These are phyloP conservation scores for Anableps anableps DNA, from an alignment of 2,797 vertebrate species.

Conservation along the genomic window DNA sequence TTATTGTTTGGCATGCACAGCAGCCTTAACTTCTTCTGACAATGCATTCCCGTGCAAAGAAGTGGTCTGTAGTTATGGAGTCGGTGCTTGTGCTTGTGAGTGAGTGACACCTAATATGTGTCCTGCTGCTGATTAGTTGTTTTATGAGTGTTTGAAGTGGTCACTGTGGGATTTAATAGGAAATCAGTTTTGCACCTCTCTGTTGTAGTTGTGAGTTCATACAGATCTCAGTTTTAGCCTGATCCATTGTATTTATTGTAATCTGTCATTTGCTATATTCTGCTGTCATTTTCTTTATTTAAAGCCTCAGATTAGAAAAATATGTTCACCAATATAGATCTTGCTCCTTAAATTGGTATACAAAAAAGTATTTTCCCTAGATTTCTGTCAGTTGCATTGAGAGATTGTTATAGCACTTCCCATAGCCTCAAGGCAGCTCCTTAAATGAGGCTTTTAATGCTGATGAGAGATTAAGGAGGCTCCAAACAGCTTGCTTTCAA, in stretches of 20 bases:
- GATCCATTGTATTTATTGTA: constrained; percentile 9
- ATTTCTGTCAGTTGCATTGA: constrained; percentile 27
- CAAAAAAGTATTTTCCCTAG: constrained; percentile 1
- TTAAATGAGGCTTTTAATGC: constrained; percentile 52
- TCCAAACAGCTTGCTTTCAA: constrained; percentile 45
- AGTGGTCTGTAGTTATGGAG: constrained; percentile 13
- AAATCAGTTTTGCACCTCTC: background rate
- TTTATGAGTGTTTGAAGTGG: constrained; percentile 38
- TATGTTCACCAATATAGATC: background rate
- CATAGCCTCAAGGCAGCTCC: constrained; percentile 24
- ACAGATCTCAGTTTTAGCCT: constrained; percentile 10
- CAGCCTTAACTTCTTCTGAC: constrained; percentile 51
- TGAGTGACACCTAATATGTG: constrained; percentile 35
- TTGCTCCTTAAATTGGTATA: constrained; percentile 6
- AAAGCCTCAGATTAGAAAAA: background rate
- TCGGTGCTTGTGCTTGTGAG: background rate
- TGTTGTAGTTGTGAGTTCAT: constrained; percentile 1
- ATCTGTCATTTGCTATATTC: constrained; percentile 6
- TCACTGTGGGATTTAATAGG: constrained; percentile 14
- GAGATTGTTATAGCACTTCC: constrained; percentile 35
- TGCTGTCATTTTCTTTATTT: background rate
- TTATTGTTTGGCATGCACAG: constrained; percentile 26
- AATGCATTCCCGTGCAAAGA: constrained; percentile 4
- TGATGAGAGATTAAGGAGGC: constrained; percentile 62
- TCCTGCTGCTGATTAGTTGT: constrained; percentile 20